phyloP scores from a whole-genome alignment of 2,888 invertebrate genomes.

The Athalia rosae region DNA sequence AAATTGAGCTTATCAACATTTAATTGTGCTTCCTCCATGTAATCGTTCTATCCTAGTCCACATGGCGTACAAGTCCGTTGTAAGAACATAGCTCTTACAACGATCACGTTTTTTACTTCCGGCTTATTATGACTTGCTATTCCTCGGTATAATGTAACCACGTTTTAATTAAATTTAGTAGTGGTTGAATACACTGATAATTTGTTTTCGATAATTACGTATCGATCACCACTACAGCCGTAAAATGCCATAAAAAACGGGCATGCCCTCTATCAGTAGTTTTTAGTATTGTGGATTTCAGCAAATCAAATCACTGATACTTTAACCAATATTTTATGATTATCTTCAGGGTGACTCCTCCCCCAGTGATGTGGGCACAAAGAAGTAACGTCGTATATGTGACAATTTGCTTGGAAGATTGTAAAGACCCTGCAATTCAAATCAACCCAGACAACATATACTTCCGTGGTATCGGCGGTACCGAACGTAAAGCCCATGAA shows the following conservation, averaged over 20 bases:
- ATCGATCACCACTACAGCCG: no score
- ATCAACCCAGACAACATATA: constrained; percentile 79
- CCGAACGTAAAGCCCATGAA: constrained; percentile 90
- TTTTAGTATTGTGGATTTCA: constrained; percentile 36
- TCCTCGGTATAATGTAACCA: constrained; percentile 13
- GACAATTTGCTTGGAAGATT: constrained; percentile 93
- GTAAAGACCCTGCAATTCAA: constrained; percentile 88
- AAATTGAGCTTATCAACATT: background rate
- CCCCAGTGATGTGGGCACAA: constrained; percentile 96
- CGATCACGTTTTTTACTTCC: constrained; percentile 14
- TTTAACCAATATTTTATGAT: background rate
- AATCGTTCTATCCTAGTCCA: background rate
- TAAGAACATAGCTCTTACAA: background rate
- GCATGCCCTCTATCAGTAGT: constrained; percentile 18
- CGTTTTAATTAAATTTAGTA: constrained; percentile 12
- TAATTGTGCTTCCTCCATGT: background rate
- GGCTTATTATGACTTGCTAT: constrained; percentile 42
- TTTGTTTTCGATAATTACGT: background rate
- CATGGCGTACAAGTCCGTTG: background rate
- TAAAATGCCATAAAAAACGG: no score
- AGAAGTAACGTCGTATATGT: constrained; percentile 87
- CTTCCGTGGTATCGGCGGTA: constrained; percentile 90
- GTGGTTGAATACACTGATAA: background rate
- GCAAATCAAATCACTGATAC: background rate
- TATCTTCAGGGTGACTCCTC: constrained; percentile 79